Base-by-base conservation (phyloP, 53 echinoderm and acorn worm species). In the Antedon mediterranea region DNA sequence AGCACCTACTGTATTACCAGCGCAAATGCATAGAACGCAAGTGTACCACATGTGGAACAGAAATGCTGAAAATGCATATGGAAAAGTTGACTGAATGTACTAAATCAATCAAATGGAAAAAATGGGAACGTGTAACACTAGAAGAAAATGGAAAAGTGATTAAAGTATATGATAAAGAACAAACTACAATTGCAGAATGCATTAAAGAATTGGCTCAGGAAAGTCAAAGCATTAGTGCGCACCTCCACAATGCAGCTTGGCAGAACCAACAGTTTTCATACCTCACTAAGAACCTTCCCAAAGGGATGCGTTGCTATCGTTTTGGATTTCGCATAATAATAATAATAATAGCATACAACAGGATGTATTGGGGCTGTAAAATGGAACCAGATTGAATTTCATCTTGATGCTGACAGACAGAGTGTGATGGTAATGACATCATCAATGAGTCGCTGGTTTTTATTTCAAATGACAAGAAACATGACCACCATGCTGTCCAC, bases 271-370 rank as follows among this genome's bases (percentile, higher is more conserved):
- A 87, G 30, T 87, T 42, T n/a, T 0, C 7, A 15, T 23, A 18
- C 0, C 18, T 90, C 0, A 20, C 82, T 20, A 73, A 32, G 27
- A 44, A 43, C 28, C 77, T 83, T 71, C 84, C 83, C 28, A 20
- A n/a, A 31, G 29, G 82, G 80, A 0, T 82, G 82, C 28, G 32
- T 79, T 11, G 31, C 82, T 23, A 28, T 84, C 71, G 87, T 87
- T 4, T 33, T 73, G 0, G 87, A 90, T 43, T 90, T 90, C 70
- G 90, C 85, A n/a, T n/a, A n/a, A n/a, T n/a, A n/a, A n/a, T n/a
- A n/a, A n/a, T n/a, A n/a, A n/a, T n/a, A n/a, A n/a, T n/a, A n/a
- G n/a, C n/a, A n/a, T n/a, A n/a, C n/a, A n/a, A n/a, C n/a, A n/a
- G n/a, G n/a, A n/a, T n/a, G n/a, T n/a, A n/a, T n/a, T n/a, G n/a